Percentiles rank a stretch among this genome's conserved stretches.
Evolutionary conservation across 2,113 vertebrate species (phyloP).

Genomic region (Chelonoidis abingdonii): DNA sequence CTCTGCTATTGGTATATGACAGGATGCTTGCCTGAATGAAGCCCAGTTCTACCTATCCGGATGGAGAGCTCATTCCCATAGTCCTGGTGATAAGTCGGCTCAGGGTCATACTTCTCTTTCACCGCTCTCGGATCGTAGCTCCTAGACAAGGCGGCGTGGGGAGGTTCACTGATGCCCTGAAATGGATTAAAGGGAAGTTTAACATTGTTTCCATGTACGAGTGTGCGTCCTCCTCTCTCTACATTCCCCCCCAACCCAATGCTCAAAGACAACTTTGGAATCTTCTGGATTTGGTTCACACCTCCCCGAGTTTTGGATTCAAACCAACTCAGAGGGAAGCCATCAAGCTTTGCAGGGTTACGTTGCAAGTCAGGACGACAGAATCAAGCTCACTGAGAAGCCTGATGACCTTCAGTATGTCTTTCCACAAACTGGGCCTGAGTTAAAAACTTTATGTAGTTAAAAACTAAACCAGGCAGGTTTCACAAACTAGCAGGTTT

Average conservation of each 20-base stretch:
- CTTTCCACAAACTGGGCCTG: background rate
- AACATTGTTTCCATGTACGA: background rate
- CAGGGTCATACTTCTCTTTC: conserved; percentile 82
- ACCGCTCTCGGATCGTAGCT: conserved; percentile 64
- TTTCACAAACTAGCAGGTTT: background rate
- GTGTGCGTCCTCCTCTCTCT: background rate
- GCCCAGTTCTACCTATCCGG: conserved; percentile 93
- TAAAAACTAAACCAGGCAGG: background rate
- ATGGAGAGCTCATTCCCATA: conserved; percentile 85
- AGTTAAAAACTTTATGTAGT: background rate
- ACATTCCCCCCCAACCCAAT: background rate
- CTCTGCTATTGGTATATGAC: conserved; percentile 79
- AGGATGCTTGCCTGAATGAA: conserved; percentile 92
- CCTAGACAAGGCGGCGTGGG: conserved; percentile 82
- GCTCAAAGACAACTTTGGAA: background rate
- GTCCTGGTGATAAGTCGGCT: background rate
- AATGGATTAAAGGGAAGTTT: conserved; percentile 45
- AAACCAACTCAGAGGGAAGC: background rate
- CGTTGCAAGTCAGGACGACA: background rate
- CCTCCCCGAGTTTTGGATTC: background rate
- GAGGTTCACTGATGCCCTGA: conserved; percentile 84
- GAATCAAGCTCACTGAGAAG: background rate
- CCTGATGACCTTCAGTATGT: background rate
- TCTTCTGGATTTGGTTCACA: background rate
- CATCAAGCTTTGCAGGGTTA: background rate